These are phyloP conservation scores for Phoronis australis DNA, from an alignment of 2,888 invertebrate genomes.

Conservation along the genomic window DNA sequence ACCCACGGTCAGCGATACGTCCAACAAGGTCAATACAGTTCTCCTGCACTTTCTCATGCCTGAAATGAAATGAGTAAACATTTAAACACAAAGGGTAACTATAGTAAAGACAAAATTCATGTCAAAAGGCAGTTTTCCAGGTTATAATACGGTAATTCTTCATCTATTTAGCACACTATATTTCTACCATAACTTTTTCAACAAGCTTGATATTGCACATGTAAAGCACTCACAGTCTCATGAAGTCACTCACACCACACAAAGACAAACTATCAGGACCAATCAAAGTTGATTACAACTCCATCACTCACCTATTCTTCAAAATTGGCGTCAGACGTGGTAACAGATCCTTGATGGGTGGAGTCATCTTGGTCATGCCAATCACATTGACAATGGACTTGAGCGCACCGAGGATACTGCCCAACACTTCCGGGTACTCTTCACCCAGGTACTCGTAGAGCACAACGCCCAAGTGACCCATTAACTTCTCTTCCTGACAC, in stretches of 20 bases:
- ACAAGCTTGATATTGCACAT: too few relatives aligned
- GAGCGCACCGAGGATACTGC: slow-evolving; percentile 95
- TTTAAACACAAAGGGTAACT: too few relatives aligned
- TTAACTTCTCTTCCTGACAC: slow-evolving; percentile 98
- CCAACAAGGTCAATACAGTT: slow-evolving; percentile 99
- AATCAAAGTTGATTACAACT: too few relatives aligned
- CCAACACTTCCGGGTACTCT: slow-evolving; percentile 98
- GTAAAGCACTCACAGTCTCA: too few relatives aligned
- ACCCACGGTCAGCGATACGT: slow-evolving; percentile 96
- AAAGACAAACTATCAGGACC: too few relatives aligned
- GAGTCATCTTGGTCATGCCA: slow-evolving; percentile 99
- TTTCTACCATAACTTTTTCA: too few relatives aligned
- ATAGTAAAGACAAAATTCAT: too few relatives aligned
- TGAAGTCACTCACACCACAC: too few relatives aligned
- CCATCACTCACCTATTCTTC: slow-evolving; percentile 78
- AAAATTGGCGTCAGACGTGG: slow-evolving; percentile 95
- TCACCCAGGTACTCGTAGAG: slow-evolving; percentile 98
- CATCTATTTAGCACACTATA: too few relatives aligned
- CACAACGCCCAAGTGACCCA: slow-evolving; percentile 99
- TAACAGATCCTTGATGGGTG: slow-evolving; percentile 96
- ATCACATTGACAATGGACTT: slow-evolving; percentile 99
- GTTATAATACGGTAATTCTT: too few relatives aligned
- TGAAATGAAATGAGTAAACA: too few relatives aligned
- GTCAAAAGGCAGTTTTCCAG: too few relatives aligned
- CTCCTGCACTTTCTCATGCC: slow-evolving; percentile 85